Evolutionary conservation across 2,113 vertebrate genomes (phyloP), one percentile per base, ranked within the genome.

Genomic region (Xiphophorus hellerii): DNA sequence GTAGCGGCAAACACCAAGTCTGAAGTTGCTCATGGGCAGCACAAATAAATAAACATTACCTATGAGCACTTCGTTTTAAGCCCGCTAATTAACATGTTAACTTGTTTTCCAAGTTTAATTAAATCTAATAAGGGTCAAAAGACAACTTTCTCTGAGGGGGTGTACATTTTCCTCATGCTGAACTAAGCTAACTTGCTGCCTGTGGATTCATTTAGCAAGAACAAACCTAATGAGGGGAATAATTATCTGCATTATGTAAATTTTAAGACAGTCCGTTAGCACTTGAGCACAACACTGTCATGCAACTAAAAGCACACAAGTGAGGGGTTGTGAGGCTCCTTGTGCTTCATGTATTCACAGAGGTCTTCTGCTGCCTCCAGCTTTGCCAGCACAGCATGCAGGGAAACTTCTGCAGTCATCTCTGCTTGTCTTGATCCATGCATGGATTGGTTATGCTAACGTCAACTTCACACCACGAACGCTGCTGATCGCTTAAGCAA

Each of bases 401-500:
- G 74, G 63, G 68, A 60, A 73, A 67, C 71, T 44, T 28, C 62
- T 33, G 1, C 30, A 65, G 78, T 81, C 84, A 74, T 70, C 71
- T 66, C 71, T 37, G 35, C 35, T 62, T 20, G 6, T 58, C 9
- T n/a, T 20, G 20, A 3, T 58, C 51, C 25, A 58, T n/a, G 51
- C 20, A 58, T 58, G 51, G 51, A 58, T 10, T 58, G 51, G 51
- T 20, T n/a, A 54, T 10, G 22, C 22, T 25, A 54, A 54, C 22
- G 76, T 81, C 85, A 74, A 72, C 71, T 64, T 69, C 48, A 60
- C 54, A 71, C 66, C 76, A 58, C 62, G 66, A 4, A 69, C 8
- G 0, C 28, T 6, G 60, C 71, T 76, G 73, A 58, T 28, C 73
- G 73, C 85, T 83, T 87, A 58, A 80, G 73, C 71, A 84, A 88